phyloP scores from a whole-genome alignment of 92 coral and sea anemone species.

The Anthopleura xanthogrammica region DNA sequence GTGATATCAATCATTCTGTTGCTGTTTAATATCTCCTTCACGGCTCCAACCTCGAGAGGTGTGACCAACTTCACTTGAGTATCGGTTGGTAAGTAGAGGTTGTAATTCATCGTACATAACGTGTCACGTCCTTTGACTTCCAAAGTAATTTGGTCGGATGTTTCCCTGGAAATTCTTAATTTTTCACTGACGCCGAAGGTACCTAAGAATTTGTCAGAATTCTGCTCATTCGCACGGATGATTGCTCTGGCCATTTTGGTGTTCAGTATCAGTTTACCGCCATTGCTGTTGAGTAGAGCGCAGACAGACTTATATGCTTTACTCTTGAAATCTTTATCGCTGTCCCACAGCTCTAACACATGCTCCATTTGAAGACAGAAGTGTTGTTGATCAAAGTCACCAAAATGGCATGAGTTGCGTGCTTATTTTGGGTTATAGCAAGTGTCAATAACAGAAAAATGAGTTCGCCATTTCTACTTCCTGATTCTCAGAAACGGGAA shows the following conservation, averaged over 20 bases:
- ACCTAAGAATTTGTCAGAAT: not conserved
- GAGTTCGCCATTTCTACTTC: too few relatives aligned
- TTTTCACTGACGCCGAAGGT: not conserved
- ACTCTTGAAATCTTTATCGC: not conserved
- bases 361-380: not conserved
- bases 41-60: slow-evolving; percentile 10
- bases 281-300: slow-evolving; percentile 10
- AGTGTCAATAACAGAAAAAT: too few relatives aligned
- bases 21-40: slow-evolving; percentile 17
- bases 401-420: not conserved
- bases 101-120: slow-evolving; percentile 20
- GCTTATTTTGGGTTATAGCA: too few relatives aligned
- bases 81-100: slow-evolving; percentile 37
- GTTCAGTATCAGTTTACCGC: slow-evolving; percentile 4
- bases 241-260: not conserved
- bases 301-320: not conserved
- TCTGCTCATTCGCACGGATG: slow-evolving; percentile 9
- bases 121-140: slow-evolving; percentile 11
- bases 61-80: slow-evolving; percentile 21
- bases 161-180: not conserved
- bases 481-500: too few relatives aligned
- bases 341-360: not conserved
- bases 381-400: not conserved
- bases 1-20: slow-evolving; percentile 28
- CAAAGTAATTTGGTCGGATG: slow-evolving; percentile 1